phyloP scores from a whole-genome alignment of 1,140 invertebrate genomes.

The Stegodyphus dumicola region DNA sequence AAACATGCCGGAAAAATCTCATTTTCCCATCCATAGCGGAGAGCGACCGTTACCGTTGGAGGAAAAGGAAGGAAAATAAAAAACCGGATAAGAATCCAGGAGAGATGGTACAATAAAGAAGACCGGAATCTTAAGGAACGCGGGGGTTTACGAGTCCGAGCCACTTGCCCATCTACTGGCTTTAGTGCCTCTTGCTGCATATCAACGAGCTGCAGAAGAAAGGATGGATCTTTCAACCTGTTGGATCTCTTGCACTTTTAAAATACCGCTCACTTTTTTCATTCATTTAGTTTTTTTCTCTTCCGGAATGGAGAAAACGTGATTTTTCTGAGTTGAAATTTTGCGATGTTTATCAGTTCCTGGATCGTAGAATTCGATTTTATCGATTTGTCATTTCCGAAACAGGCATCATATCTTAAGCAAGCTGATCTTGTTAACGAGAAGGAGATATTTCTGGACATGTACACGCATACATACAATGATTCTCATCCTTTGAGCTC shows the following conservation, averaged over 20 bases:
- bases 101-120: conserved; percentile 42
- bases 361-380: too few species aligned
- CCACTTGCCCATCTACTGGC: not conserved
- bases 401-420: too few species aligned
- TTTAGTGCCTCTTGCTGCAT: conserved; percentile 33
- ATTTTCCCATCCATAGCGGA: not conserved
- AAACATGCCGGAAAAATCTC: conserved; percentile 43
- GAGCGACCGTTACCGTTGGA: not conserved
- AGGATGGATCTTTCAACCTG: conserved; percentile 32
- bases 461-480: too few species aligned
- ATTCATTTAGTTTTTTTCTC: not conserved
- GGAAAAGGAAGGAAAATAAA: not conserved
- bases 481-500: too few species aligned
- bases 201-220: conserved; percentile 21
- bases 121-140: conserved; percentile 5
- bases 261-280: conserved; percentile 15
- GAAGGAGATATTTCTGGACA: too few species aligned
- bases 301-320: not conserved
- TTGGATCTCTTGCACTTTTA: conserved; percentile 34
- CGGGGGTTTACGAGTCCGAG: conserved; percentile 23
- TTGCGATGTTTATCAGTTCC: not conserved
- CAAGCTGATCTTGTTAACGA: too few species aligned
- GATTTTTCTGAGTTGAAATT: not conserved
- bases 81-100: conserved; percentile 32
- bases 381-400: too few species aligned